These are phyloP conservation scores for Drosophila lacertosa DNA, from an alignment of 1,140 invertebrate genomes.

Conservation along the genomic window DNA sequence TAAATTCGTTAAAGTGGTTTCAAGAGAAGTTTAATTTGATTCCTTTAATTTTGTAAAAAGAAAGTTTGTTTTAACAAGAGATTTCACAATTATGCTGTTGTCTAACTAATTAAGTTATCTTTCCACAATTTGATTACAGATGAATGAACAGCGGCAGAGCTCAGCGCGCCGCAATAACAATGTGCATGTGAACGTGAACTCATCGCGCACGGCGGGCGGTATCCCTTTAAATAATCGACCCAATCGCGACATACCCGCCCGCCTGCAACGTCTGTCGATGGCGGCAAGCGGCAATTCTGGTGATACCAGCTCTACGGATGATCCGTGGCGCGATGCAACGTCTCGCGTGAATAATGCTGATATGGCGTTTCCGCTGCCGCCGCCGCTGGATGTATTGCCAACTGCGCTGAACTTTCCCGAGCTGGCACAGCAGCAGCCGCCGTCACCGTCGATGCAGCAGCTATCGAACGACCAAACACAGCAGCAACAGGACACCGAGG, in stretches of 20 bases:
- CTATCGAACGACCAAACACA: background rate
- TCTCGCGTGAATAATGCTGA: slow-evolving; percentile 1
- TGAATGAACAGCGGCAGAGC: slow-evolving; percentile 11
- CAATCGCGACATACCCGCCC: slow-evolving; percentile 50
- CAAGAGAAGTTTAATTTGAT: too few relatives aligned
- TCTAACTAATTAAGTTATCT: background rate
- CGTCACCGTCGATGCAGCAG: background rate
- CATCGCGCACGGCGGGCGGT: slow-evolving; percentile 33
- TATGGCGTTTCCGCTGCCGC: slow-evolving; percentile 29
- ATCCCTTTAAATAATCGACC: slow-evolving; percentile 27
- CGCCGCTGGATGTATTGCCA: slow-evolving; percentile 48
- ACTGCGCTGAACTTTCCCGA: slow-evolving; percentile 40
- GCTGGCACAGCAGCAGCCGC: slow-evolving; percentile 24
- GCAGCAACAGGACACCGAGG: background rate
- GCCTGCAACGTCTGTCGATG: slow-evolving; percentile 42
- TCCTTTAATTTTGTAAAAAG: too few relatives aligned
- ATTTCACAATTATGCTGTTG: too few relatives aligned
- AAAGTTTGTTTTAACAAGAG: too few relatives aligned
- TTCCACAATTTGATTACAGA: background rate
- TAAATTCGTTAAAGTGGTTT: too few relatives aligned
- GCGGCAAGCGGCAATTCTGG: slow-evolving; percentile 6
- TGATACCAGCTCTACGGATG: background rate
- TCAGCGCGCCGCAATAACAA: slow-evolving; percentile 25
- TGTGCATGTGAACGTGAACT: slow-evolving; percentile 5
- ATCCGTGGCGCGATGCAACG: slow-evolving; percentile 11